Conservation (phyloP, 2,888 invertebrate genomes). For the Cerceris ruficornis region DNA sequence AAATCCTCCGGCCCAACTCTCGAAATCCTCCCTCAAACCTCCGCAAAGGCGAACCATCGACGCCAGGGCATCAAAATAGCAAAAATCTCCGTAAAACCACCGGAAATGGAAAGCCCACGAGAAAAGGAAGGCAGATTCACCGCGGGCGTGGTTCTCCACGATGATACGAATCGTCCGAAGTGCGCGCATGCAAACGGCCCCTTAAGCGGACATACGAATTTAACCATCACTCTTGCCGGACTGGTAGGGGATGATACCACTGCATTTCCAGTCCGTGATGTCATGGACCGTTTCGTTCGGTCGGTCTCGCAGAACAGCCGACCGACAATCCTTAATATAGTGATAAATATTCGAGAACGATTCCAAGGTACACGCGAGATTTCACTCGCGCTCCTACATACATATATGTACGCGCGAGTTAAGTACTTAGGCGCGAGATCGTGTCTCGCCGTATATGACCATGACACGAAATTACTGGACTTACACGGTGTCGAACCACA, state of each 20-base stretch:
- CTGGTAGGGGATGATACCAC: conserved; percentile 39
- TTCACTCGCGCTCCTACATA: conserved; percentile 12
- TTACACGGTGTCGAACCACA: conserved; percentile 36
- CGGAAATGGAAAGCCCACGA: too few species aligned
- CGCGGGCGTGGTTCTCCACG: conserved; percentile 4
- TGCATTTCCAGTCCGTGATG: conserved; percentile 74
- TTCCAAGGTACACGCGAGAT: conserved; percentile 16
- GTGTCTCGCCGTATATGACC: conserved; percentile 64
- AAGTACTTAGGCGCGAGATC: conserved; percentile 25
- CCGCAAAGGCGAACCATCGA: too few species aligned
- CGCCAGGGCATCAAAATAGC: too few species aligned
- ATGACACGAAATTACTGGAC: conserved; percentile 70
- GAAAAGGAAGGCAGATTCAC: neutral
- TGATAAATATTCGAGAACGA: conserved; percentile 51
- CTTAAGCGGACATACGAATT: conserved; percentile 57
- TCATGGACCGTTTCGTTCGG: conserved; percentile 66
- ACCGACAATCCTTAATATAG: conserved; percentile 42
- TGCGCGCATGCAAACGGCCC: conserved; percentile 25
- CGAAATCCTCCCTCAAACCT: too few species aligned
- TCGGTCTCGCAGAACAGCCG: conserved; percentile 34
- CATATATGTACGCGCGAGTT: neutral
- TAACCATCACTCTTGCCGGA: conserved; percentile 12
- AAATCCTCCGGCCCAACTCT: too few species aligned
- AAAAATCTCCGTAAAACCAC: too few species aligned
- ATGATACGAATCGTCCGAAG: conserved; percentile 8